Evolutionary conservation across 1,140 invertebrate species (phyloP), one percentile per base, ranked within the genome.

Genomic region (Carcinoscorpius rotundicauda): DNA sequence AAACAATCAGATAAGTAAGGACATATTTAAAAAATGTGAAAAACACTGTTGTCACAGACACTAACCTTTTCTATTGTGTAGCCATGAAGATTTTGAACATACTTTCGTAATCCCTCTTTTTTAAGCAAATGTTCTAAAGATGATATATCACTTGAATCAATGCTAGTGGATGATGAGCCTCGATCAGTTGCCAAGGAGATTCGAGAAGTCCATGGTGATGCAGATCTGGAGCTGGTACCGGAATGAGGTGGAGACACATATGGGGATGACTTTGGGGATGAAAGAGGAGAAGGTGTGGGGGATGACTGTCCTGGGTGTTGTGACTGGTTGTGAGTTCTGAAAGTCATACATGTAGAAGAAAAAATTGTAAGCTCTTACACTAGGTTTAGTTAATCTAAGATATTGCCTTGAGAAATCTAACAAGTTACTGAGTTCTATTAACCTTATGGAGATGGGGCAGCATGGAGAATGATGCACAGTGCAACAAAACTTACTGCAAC

Each of bases 21-120:
- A 59, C 58, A n/a, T 6, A 59, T 11, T 59, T n/a, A n/a, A 29
- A 51, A 49, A 63, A 8, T 55, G 9, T 63, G 49, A 58, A 60
- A 6, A 11, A 11, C 11, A 10, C 6, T 48, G 11, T n/a, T 58
- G 10, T 49, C 6, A 5, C 29, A 11, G 50, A 11, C 48, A 62
- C 65, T 53, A 59, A 70, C 70, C 71, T 74, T 64, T 58, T 73
- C 68, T 11, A 73, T 11, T 50, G 68, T 66, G 53, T 66, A 72
- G 55, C 66, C 64, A 50, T 56, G 66, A 8, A 72, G 66, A 52
- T 63, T 62, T 8, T 70, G 63, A 51, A 55, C 66, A 50, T 72
- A 73, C 49, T 73, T 70, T 50, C 69, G 63, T 50, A 72, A 58
- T n/a, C 64, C 61, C 4, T 73, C 69, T 51, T 70, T 63, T 51